Percentiles rank a stretch among this genome's conserved stretches.
phyloP scores from a whole-genome alignment of 2,113 vertebrate species.

The Callionymus lyra region DNA sequence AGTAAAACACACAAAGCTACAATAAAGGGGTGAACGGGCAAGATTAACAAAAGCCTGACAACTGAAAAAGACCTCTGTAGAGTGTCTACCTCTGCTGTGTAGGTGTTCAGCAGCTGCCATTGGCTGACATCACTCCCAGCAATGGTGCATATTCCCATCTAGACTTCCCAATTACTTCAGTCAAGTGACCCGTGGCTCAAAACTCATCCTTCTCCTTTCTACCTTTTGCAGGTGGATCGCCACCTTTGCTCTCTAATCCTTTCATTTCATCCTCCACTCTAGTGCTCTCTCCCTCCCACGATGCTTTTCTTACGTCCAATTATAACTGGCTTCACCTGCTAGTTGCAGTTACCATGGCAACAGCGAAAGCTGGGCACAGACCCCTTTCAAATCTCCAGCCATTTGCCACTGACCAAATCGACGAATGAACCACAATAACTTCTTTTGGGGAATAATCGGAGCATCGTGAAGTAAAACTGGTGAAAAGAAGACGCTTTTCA shows the following conservation, averaged over 20 bases:
- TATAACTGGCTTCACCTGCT: constrained; percentile 57
- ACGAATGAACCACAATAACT: neutral
- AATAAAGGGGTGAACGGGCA: constrained; percentile 3
- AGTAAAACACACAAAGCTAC: too few species aligned
- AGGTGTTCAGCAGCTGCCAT: constrained; percentile 47
- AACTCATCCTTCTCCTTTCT: constrained; percentile 42
- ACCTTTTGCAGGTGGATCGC: constrained; percentile 17
- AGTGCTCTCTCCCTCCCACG: constrained; percentile 48
- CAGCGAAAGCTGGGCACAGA: constrained; percentile 53
- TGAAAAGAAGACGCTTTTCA: too few species aligned
- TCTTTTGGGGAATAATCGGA: too few species aligned
- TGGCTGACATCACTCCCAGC: constrained; percentile 28
- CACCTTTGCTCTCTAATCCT: constrained; percentile 30
- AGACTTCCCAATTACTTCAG: constrained; percentile 24
- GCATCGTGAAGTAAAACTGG: too few species aligned
- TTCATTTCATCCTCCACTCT: constrained; percentile 50
- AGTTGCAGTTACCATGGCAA: constrained; percentile 63
- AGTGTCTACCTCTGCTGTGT: constrained; percentile 31
- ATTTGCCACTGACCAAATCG: constrained; percentile 22
- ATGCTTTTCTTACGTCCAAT: constrained; percentile 55
- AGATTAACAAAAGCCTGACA: constrained; percentile 4
- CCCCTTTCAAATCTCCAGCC: constrained; percentile 32
- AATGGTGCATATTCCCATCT: constrained; percentile 9
- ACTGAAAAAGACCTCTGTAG: constrained; percentile 19
- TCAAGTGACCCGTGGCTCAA: constrained; percentile 25